Base-by-base conservation (phyloP, 2,888 invertebrate genomes). In the Apocheima hispidaria region DNA sequence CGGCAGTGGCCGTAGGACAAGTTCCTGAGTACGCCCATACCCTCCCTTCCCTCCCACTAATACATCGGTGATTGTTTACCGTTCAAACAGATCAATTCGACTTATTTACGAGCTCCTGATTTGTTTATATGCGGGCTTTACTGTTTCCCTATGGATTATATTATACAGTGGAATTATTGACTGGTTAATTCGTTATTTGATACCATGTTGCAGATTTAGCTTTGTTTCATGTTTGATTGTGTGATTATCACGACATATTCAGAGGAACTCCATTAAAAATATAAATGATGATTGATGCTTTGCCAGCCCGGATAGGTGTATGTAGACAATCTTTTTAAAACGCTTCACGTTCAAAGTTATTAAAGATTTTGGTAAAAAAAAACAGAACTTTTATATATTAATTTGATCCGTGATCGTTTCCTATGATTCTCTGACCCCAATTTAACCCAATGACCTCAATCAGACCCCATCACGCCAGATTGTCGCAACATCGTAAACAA, bases 121-220 rank as follows among this genome's bases (percentile, higher is more conserved):
- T 69, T 69, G 63, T 69, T 63, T 69, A 65, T 69, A 58, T 63
- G 59, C 41, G 30, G 59, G n/a, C 38, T 51, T 49, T 54, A 56
- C 43, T 43, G 36, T 16, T 38, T 52, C 61, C 57, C 65, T 16
- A 48, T 40, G 65, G 65, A 54, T 52, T 60, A 57, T 61, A 55
- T 18, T 28, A 68, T 65, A 63, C 23, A 10, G 48, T 16, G 14
- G n/a, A 44, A 50, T 36, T 50, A 51, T 28, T 46, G 28, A 28
- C 26, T 18, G 44, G 52, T 30, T 21, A n/a, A 40, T 33, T 50
- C 23, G 12, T 36, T 26, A 30, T 56, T 41, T 40, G 48, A 33
- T 23, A 16, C n/a, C 20, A 18, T 46, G 46, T 46, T 28, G 28
- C 30, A 16, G 44, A 26, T 35, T 35, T 36, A 0, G 3, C n/a